phyloP scores from a whole-genome alignment of 2,797 vertebrate species.

The Florisuga fusca region DNA sequence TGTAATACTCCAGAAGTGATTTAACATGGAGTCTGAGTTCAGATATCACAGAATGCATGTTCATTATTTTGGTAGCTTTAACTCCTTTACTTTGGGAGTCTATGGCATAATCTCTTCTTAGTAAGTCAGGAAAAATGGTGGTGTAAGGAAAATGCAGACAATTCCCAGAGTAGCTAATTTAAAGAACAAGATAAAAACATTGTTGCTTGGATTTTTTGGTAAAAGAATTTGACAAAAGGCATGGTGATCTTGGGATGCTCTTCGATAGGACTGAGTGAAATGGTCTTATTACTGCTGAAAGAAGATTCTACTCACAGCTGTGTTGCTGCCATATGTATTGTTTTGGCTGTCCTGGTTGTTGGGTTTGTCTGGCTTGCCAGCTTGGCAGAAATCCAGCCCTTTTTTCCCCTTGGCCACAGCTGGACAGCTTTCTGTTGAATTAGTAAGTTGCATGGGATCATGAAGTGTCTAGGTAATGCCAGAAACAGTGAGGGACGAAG shows the following conservation, averaged over 20 bases:
- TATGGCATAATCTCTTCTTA: not conserved
- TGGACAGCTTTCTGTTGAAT: not conserved
- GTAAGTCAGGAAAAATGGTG: not conserved
- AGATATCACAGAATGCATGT: not conserved
- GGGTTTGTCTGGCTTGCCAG: not conserved
- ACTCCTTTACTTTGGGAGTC: not conserved
- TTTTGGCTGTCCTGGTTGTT: not conserved
- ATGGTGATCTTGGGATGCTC: not conserved
- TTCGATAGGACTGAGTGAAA: not conserved
- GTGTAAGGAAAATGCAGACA: not conserved
- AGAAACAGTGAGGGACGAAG: not conserved
- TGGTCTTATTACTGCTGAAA: not conserved
- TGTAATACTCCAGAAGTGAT: not conserved
- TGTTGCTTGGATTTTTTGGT: not conserved
- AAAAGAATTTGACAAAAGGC: not conserved
- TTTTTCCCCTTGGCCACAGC: not conserved
- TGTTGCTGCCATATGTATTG: accelerated
- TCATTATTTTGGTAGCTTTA: not conserved
- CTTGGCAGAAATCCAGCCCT: not conserved
- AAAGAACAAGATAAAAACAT: not conserved
- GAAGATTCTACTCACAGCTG: not conserved
- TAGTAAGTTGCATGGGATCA: not conserved
- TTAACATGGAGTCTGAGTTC: not conserved
- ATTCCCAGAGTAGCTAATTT: not conserved
- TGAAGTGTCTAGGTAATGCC: not conserved